A percentile compares a stretch with the other conserved stretches of the same genome.
These are phyloP conservation scores for Mesoligia furuncula DNA, from an alignment of 2,888 invertebrate species.

Conservation along the genomic window DNA sequence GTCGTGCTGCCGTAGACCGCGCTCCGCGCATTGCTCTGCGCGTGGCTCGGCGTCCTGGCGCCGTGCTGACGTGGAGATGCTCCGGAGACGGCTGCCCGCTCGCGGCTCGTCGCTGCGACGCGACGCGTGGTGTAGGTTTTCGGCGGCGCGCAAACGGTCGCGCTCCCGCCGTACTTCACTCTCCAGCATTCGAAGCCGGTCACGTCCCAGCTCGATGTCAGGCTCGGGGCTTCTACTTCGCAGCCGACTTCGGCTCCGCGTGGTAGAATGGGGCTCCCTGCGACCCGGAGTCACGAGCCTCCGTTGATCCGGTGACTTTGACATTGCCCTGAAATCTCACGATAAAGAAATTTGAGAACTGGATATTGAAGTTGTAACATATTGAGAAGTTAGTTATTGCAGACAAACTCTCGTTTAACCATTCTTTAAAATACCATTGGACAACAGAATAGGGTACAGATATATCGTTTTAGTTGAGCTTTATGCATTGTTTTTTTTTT, in stretches of 20 bases:
- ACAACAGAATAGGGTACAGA: too few relatives aligned
- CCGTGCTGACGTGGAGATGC: background rate
- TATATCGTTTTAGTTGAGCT: too few relatives aligned
- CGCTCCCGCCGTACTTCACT: background rate
- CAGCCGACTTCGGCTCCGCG: background rate
- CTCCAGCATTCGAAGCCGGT: background rate
- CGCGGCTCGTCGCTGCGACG: background rate
- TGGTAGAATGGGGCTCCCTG: background rate
- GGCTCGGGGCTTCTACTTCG: background rate
- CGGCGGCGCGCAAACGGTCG: background rate
- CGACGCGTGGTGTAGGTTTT: background rate
- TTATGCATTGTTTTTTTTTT: too few relatives aligned
- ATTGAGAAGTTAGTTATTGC: too few relatives aligned
- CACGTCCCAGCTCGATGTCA: background rate
- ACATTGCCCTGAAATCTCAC: background rate
- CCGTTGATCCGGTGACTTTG: background rate
- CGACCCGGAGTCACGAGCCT: background rate
- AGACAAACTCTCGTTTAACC: too few relatives aligned
- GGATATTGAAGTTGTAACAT: too few relatives aligned
- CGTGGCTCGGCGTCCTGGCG: too few relatives aligned
- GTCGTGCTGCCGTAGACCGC: too few relatives aligned
- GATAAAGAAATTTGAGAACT: too few relatives aligned
- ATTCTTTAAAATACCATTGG: too few relatives aligned
- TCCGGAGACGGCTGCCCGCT: background rate
- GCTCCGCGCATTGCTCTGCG: too few relatives aligned